These are phyloP conservation scores for Craterocephalus amniculus DNA, from an alignment of 2,797 vertebrate species.

Conservation along the genomic window DNA sequence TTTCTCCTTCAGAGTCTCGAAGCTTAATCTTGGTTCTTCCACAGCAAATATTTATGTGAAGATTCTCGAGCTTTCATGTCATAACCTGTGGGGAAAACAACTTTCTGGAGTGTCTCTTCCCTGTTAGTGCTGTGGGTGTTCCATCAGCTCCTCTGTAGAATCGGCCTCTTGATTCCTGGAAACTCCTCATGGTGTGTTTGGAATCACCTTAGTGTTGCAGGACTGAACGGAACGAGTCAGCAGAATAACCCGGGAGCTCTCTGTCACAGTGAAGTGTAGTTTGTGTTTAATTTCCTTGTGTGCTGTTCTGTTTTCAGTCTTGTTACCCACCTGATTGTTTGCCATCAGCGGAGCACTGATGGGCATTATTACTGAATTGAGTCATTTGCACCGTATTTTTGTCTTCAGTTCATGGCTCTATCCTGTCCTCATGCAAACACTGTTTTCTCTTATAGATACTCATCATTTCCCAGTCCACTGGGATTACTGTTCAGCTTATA, in stretches of 20 bases:
- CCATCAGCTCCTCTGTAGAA: slow-evolving; percentile 14
- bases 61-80: slow-evolving; percentile 42
- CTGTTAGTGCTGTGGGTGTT: not conserved
- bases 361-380: not conserved
- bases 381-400: not conserved
- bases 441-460: not conserved
- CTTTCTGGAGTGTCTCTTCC: slow-evolving; percentile 13
- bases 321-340: not conserved
- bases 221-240: not conserved
- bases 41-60: slow-evolving; percentile 37
- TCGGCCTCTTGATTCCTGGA: slow-evolving; percentile 38
- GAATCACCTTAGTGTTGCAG: not conserved
- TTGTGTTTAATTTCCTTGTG: not conserved
- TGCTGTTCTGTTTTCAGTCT: not conserved
- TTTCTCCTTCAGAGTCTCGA: slow-evolving; percentile 3
- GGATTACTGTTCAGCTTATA: not conserved
- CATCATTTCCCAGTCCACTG: not conserved
- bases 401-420: too few relatives aligned
- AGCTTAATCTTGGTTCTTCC: slow-evolving; percentile 6
- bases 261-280: not conserved
- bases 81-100: slow-evolving; percentile 38
- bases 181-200: slow-evolving; percentile 35
- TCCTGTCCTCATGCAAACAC: too few relatives aligned
- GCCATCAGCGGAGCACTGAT: not conserved
- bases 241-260: not conserved